These are phyloP conservation scores for Bombus pyrosoma DNA, from an alignment of 1,140 invertebrate genomes.

Conservation along the genomic window DNA sequence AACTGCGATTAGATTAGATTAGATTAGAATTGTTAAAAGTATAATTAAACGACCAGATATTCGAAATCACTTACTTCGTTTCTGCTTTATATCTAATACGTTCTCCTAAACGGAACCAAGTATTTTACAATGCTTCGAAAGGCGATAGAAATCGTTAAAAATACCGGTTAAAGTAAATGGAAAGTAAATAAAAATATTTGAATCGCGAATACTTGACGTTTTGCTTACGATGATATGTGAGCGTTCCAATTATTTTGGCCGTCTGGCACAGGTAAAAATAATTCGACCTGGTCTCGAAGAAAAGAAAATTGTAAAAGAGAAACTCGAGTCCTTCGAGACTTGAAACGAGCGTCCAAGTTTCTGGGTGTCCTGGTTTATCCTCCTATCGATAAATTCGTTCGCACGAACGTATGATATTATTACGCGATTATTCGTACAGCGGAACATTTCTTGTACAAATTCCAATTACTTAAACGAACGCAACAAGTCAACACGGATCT, in stretches of 20 bases:
- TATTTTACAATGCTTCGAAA: too few species aligned
- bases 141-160: background rate
- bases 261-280: background rate
- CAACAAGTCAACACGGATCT: background rate
- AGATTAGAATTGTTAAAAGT: too few species aligned
- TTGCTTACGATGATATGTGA: background rate
- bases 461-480: background rate
- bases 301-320: slow-evolving; percentile 4
- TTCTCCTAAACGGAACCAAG: too few species aligned
- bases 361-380: background rate
- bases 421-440: too few species aligned
- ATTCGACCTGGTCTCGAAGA: background rate
- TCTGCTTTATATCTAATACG: too few species aligned
- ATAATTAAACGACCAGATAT: too few species aligned
- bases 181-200: background rate
- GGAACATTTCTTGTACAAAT: background rate
- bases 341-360: background rate
- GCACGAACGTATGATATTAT: background rate
- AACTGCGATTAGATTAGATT: too few species aligned
- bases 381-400: background rate
- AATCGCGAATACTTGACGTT: background rate
- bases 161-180: background rate
- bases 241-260: background rate
- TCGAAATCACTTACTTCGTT: too few species aligned
- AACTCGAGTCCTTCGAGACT: background rate